A percentile compares a stretch with the other conserved stretches of the same genome.
These are phyloP conservation scores for Nemoura dubitans DNA, from an alignment of 2,888 invertebrate species.

Conservation along the genomic window DNA sequence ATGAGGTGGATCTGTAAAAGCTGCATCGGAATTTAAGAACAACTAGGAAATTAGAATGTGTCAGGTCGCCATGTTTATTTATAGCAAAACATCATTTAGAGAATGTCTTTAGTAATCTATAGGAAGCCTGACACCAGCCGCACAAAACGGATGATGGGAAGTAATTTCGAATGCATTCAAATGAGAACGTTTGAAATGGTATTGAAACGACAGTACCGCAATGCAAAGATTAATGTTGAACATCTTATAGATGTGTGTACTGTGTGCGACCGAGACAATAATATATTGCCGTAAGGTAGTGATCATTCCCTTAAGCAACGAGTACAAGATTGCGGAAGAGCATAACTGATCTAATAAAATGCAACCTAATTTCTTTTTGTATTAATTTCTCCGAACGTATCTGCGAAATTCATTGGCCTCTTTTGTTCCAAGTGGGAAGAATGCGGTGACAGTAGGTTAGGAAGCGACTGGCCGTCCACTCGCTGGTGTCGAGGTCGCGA, in stretches of 20 bases:
- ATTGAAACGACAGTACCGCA: neutral
- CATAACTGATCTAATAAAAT: constrained; percentile 25
- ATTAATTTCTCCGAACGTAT: constrained; percentile 29
- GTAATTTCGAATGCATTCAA: neutral
- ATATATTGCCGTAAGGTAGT: neutral
- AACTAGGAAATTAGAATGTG: too few species aligned
- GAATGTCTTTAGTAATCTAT: too few species aligned
- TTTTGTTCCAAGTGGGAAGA: constrained; percentile 20
- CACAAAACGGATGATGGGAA: too few species aligned
- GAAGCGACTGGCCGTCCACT: neutral
- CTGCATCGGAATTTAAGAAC: too few species aligned
- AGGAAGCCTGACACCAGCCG: too few species aligned
- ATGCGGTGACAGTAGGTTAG: constrained; percentile 30
- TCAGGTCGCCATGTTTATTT: too few species aligned
- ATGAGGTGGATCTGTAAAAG: too few species aligned
- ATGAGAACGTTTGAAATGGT: neutral
- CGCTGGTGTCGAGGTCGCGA: neutral
- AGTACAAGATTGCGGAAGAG: constrained; percentile 27
- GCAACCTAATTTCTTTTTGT: constrained; percentile 21
- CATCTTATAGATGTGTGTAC: neutral
- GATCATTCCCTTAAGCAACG: neutral
- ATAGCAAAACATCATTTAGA: too few species aligned
- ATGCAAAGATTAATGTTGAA: neutral
- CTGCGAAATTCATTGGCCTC: constrained; percentile 21
- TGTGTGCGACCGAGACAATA: neutral